Evolutionary conservation across 1,140 invertebrate genomes (phyloP).

Genomic region (Hycleus phaleratus): DNA sequence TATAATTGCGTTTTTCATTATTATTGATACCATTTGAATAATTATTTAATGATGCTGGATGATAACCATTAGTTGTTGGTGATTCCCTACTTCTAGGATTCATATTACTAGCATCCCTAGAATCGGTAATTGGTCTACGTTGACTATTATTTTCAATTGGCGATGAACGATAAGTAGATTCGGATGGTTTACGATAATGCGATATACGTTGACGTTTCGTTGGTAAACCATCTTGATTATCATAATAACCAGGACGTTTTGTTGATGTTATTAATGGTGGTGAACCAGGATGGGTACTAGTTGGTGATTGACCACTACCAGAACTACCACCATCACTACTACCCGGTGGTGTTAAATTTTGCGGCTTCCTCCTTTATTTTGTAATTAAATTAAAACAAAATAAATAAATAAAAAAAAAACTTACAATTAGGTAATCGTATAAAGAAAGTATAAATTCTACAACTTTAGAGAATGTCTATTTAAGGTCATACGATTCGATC

Average conservation of each 20-base stretch:
- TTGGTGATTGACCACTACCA: slow-evolving; percentile 61
- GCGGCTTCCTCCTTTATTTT: slow-evolving; percentile 64
- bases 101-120: slow-evolving; percentile 40
- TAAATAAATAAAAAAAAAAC: too few species aligned
- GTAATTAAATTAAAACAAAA: slow-evolving; percentile 9
- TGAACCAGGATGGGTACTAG: slow-evolving; percentile 58
- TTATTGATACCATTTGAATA: slow-evolving; percentile 13
- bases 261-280: slow-evolving; percentile 48
- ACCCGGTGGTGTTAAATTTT: slow-evolving; percentile 78
- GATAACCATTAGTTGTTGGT: slow-evolving; percentile 26
- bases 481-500: too few species aligned
- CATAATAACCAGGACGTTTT: slow-evolving; percentile 49
- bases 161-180: slow-evolving; percentile 23
- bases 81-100: slow-evolving; percentile 39
- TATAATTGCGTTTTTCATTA: slow-evolving; percentile 27
- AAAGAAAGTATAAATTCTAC: too few species aligned
- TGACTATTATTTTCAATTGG: slow-evolving; percentile 36
- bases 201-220: slow-evolving; percentile 76
- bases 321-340: slow-evolving; percentile 68
- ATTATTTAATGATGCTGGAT: slow-evolving; percentile 21
- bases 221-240: slow-evolving; percentile 54
- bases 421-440: too few species aligned
- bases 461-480: neutral
- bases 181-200: slow-evolving; percentile 57
- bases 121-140: slow-evolving; percentile 34